Conservation (phyloP, 2,888 invertebrate genomes). For the Esperia sulphurella region DNA sequence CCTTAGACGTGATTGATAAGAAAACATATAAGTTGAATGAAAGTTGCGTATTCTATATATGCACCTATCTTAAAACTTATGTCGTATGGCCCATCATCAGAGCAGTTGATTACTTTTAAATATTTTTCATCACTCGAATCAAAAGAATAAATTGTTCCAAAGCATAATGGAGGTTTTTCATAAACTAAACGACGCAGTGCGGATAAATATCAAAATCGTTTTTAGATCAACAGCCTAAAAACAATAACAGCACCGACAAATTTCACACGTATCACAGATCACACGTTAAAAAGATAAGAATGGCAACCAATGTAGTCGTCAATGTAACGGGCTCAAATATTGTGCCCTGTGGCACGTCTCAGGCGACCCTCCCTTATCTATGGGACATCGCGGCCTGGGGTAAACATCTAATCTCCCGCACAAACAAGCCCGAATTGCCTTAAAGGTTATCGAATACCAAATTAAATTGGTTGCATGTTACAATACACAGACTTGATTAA, state of each 20-base stretch:
- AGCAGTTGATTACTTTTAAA: too few species aligned
- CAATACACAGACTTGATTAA: not conserved
- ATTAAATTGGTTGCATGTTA: slow-evolving; percentile 51
- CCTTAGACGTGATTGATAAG: too few species aligned
- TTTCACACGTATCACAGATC: slow-evolving; percentile 19
- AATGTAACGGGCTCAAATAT: slow-evolving; percentile 56
- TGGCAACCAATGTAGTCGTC: slow-evolving; percentile 52
- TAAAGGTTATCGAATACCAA: slow-evolving; percentile 65
- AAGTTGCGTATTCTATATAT: too few species aligned
- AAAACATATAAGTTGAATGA: too few species aligned
- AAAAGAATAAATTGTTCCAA: too few species aligned
- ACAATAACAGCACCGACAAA: slow-evolving; percentile 23
- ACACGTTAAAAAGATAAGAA: slow-evolving; percentile 54
- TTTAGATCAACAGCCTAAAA: not conserved
- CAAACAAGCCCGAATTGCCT: slow-evolving; percentile 67
- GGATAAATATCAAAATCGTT: not conserved
- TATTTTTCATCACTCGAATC: too few species aligned
- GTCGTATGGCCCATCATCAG: too few species aligned
- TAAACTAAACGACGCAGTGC: not conserved
- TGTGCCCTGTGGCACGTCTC: slow-evolving; percentile 55
- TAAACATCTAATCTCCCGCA: slow-evolving; percentile 66
- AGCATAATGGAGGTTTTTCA: too few species aligned
- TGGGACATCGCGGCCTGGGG: slow-evolving; percentile 64
- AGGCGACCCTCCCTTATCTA: slow-evolving; percentile 52
- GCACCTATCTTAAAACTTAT: too few species aligned